Evolutionary conservation across 1,140 invertebrate genomes (phyloP), one percentile per base, ranked within the genome.

Genomic region (Ceratosolen solmsi): DNA sequence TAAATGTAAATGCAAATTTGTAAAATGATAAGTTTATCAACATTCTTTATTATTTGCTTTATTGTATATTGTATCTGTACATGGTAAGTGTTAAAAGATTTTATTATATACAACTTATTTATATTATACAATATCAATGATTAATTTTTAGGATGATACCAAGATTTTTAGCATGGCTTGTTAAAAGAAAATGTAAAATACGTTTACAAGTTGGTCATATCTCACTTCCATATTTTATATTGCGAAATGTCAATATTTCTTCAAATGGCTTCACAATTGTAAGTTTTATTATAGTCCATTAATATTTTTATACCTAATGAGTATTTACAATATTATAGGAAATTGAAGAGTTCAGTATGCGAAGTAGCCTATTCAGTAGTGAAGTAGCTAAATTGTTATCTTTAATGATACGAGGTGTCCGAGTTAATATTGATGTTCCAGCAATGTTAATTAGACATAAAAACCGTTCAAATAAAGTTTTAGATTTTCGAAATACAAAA

Each of bases 281-380:
- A 92, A 94, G 94, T 93, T 54, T 74, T 79, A 8, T 68, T 81
- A 71, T 65, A 71, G 13, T 68, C 71, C 63, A 36, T 65, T 11
- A 41, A 75, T 82, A 80, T 80, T 80, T 70, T 63, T 76, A 80
- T 84, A 38, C 25, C 20, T 51, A 41, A 30, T 41, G 13, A 20
- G 71, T 36, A 49, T 63, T 9, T 65, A 9, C 56, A 33, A 68
- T 0, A 63, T 78, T 84, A 49, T 85, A 98, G 96, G 94, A 97
- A 92, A 94, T 98, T 82, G 96, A 97, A 86, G 95, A 96, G 89
- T 94, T 98, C 77, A 95, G 96, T 86, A 93, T 98, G 77, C 94
- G 96, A 25, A 98, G 97, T 89, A 97, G 96, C 91, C 95, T 97
- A 88, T 94, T 98, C 77, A 98, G 97, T 88, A 96, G 96, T 15